Conservation (phyloP, 1,140 invertebrate genomes). For the Dreissena polymorpha region DNA sequence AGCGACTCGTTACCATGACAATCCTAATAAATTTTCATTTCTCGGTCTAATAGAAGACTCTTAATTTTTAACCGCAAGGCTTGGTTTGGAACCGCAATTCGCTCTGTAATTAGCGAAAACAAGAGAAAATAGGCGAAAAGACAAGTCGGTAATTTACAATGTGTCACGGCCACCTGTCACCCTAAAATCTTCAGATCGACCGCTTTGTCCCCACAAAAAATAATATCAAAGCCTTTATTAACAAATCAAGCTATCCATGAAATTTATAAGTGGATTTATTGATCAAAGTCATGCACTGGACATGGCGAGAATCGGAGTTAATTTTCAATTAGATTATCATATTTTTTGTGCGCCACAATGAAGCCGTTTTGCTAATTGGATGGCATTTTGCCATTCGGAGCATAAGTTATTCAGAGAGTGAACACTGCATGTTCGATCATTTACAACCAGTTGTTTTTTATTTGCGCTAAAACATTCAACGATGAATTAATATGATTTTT, state of each 20-base stretch:
- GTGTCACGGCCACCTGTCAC: conserved; percentile 47
- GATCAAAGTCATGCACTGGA: conserved; percentile 7
- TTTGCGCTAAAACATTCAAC: too few species aligned
- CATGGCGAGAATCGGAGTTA: neutral
- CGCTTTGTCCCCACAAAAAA: conserved; percentile 27
- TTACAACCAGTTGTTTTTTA: too few species aligned
- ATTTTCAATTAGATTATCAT: neutral
- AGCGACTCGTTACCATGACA: conserved; percentile 19
- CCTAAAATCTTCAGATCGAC: conserved; percentile 1
- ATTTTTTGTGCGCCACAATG: neutral
- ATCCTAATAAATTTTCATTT: conserved; percentile 37
- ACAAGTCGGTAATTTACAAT: conserved; percentile 38
- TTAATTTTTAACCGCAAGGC: conserved; percentile 45
- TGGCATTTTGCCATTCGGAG: too few species aligned
- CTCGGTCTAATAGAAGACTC: neutral
- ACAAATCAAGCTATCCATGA: conserved; percentile 32
- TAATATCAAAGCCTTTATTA: conserved; percentile 43
- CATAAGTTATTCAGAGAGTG: too few species aligned
- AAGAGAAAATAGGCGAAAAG: conserved; percentile 24
- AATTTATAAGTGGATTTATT: conserved; percentile 32
- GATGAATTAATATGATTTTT: too few species aligned
- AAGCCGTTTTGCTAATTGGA: too few species aligned
- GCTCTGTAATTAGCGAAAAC: conserved; percentile 46
- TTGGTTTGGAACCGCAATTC: conserved; percentile 21
- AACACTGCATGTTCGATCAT: too few species aligned